Base-by-base conservation (phyloP, 2,113 vertebrate species). In the Sakesphorus luctuosus region DNA sequence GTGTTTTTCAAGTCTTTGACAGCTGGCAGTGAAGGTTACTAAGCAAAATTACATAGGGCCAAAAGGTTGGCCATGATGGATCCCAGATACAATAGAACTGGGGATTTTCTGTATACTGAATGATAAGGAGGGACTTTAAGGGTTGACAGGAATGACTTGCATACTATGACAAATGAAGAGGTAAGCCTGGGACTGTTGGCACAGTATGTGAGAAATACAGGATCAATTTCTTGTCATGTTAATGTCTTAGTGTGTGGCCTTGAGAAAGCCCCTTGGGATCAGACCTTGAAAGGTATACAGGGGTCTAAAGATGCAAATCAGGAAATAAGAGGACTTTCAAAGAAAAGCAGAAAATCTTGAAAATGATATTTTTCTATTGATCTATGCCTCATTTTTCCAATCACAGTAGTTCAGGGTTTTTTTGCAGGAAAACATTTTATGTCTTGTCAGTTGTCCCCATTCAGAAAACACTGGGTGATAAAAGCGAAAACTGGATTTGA, bases 11-110 rank as follows among this genome's bases (percentile, higher is more conserved):
- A 96, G 69, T 38, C 76, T 95, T 69, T 94, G 87, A 86, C 55
- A 92, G 68, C 28, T 61, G 69, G 68, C 83, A 79, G 66, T 49
- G 84, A 86, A 89, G 81, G 76, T 94, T 89, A 82, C 76, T 46
- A 92, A 92, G 90, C 83, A 97, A 96, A 96, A 92, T 53, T 68
- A 80, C 66, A 29, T 2, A 86, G 73, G 96, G 83, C 88, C 74
- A 94, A 97, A 96, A 95, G 95, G 96, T 87, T 95, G 93, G 69
- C 62, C 66, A 35, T 93, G 94, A 95, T 62, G 77, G 35, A 92
- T 93, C 86, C 92, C 96, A 96, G 94, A 66, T 75, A 96, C 83
- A 95, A 90, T 81, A 58, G 80, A 90, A 84, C 28, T 75, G 66
- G 66, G 58, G 40, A 82, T 78, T 90, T 94, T 93, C 73, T 93